These are phyloP conservation scores for Hesperophylax magnus DNA, from an alignment of 1,140 invertebrate genomes.

Conservation along the genomic window DNA sequence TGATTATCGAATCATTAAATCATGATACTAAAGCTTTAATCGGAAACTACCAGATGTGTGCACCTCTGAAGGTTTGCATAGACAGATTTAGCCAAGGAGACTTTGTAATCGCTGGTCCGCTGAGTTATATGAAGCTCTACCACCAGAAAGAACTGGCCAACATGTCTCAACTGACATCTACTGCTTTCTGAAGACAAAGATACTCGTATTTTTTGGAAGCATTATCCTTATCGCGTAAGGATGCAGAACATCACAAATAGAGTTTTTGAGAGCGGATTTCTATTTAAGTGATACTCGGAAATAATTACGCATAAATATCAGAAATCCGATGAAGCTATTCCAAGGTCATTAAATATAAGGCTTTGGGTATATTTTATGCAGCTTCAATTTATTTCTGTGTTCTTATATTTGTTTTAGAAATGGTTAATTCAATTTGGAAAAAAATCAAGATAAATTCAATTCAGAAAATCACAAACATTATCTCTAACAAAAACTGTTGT, in stretches of 20 bases:
- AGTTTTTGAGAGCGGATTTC: constrained; percentile 43
- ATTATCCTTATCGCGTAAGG: constrained; percentile 14
- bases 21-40: constrained; percentile 6
- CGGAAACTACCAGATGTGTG: constrained; percentile 35
- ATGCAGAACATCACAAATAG: constrained; percentile 33
- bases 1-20: constrained; percentile 7
- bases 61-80: constrained; percentile 37
- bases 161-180: constrained; percentile 1
- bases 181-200: constrained; percentile 17
- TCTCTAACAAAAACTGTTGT: too few species aligned
- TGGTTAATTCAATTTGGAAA: background rate
- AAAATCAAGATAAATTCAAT: too few species aligned
- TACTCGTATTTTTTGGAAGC: constrained; percentile 40
- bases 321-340: background rate
- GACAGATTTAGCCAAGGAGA: constrained; percentile 32
- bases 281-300: constrained; percentile 40
- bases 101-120: constrained; percentile 37
- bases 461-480: too few species aligned
- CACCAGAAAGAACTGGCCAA: background rate
- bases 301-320: background rate
- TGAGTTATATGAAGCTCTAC: constrained; percentile 32
- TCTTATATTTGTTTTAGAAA: constrained; percentile 3
- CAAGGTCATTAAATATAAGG: background rate
- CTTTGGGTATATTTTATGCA: background rate
- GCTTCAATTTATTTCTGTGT: background rate